Evolutionary conservation across 2,113 vertebrate species (phyloP), one percentile per base, ranked within the genome.

Genomic region (Nematolebias whitei): DNA sequence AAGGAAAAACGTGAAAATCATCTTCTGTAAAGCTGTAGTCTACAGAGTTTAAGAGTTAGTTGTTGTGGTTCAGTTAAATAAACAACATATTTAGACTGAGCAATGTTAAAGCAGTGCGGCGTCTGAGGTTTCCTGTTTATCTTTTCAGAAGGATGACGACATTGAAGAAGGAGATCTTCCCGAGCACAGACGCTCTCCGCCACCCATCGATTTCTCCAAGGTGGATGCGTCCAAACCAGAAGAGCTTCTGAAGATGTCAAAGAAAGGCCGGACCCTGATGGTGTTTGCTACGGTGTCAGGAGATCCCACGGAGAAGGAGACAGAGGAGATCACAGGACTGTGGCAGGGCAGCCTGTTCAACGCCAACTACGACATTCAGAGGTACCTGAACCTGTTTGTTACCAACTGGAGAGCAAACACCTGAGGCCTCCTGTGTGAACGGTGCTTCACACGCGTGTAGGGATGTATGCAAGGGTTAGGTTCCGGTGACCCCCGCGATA

Each of bases 301-400:
- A 57, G 87, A 88, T 45, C 97, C 98, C n/a, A 94, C 92, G 0
- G 97, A 99, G 84, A 98, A 98, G 71, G 96, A 99, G 87, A 98
- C 94, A 0, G 97, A 99, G 70, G 94, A 98, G 76, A 88, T 99
- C 67, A 98, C 95, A 1, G 94, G 95, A 74, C 79, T 99, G 76
- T 99, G 98, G 98, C 98, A 99, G 86, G 94, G 96, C 51, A 95
- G 98, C 63, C 96, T 99, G 18, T 99, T 98, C 90, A 99, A 99
- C 0, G 98, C 96, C 51, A 98, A 99, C 91, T 99, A 91, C 12
- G 98, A 99, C 0, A 76, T 99, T 19, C 98, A 99, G 63, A 96
- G 98, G 98, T 97, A 35, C 5, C 32, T 35, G 1, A 9, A 35
- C 32, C 32, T 35, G 32, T 10, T 10, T 8, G 32, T 35, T 10